Percentiles rank a stretch among this genome's conserved stretches.
Evolutionary conservation across 2,113 vertebrate genomes (phyloP).

Genomic region (Lipophrys pholis): DNA sequence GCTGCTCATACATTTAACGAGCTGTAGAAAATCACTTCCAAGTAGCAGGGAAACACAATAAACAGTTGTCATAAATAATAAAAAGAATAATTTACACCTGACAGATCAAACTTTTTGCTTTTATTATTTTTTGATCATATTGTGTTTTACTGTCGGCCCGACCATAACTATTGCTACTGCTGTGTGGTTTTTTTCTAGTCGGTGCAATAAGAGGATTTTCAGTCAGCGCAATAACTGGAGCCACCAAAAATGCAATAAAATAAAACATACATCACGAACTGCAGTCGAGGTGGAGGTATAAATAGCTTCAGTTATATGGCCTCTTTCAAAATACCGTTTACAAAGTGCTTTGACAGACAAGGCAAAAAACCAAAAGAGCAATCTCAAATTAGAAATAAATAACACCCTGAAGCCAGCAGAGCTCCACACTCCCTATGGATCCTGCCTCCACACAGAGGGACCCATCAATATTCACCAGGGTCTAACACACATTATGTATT

Average conservation of each 20-base stretch:
- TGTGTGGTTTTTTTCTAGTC: not conserved
- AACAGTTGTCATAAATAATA: not conserved
- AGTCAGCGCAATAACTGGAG: not conserved
- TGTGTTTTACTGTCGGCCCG: not conserved
- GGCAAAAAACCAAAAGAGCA: no score
- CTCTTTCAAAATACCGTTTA: no score
- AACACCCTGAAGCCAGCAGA: no score
- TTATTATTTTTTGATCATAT: not conserved
- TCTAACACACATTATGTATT: no score
- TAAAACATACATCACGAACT: not conserved
- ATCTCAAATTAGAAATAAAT: no score
- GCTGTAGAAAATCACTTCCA: constrained; percentile 28
- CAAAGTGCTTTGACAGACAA: no score
- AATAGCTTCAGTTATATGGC: no score
- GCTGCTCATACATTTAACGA: constrained; percentile 33
- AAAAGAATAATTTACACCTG: not conserved
- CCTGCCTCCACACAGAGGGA: no score
- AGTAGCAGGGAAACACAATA: not conserved
- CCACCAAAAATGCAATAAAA: not conserved
- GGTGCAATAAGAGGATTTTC: not conserved
- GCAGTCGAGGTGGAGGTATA: not conserved
- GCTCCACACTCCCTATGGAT: no score
- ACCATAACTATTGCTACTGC: not conserved
- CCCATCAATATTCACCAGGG: no score
- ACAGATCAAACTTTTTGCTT: not conserved